These are phyloP conservation scores for Mastomys coucha DNA, from an alignment of 2,113 vertebrate species.

Conservation along the genomic window DNA sequence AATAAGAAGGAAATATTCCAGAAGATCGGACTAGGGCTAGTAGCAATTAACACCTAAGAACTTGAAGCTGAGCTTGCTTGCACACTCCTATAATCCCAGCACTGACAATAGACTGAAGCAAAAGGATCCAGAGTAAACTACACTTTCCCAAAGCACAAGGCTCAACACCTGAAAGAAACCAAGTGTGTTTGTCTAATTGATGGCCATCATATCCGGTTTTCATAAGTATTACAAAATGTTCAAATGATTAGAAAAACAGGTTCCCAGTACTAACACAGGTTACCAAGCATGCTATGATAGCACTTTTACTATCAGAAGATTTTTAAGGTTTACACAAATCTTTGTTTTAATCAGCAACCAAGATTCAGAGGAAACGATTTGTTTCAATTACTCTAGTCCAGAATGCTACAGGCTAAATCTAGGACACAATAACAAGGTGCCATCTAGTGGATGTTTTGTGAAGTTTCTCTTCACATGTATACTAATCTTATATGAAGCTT, in stretches of 20 bases:
- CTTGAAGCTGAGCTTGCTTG: background rate
- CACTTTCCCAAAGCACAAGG: background rate
- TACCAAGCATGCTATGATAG: background rate
- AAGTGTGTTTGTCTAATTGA: background rate
- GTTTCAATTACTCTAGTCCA: background rate
- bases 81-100: background rate
- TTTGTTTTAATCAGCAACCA: slow-evolving; percentile 30
- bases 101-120: background rate
- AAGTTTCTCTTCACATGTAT: slow-evolving; percentile 52
- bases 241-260: background rate
- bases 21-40: background rate
- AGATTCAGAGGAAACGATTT: background rate
- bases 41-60: background rate
- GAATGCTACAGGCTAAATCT: background rate
- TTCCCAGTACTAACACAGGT: background rate
- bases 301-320: background rate
- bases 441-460: slow-evolving; percentile 86
- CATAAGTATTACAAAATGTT: slow-evolving; percentile 42
- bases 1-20: slow-evolving; percentile 44
- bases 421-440: slow-evolving; percentile 82
- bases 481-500: slow-evolving; percentile 36
- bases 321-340: slow-evolving; percentile 49
- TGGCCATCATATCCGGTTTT: background rate
- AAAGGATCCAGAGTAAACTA: background rate
- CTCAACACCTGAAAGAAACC: background rate